Percentiles rank a stretch among this genome's conserved stretches.
These are phyloP conservation scores for Aythya baeri DNA, from an alignment of 2,113 vertebrate genomes.

Conservation along the genomic window DNA sequence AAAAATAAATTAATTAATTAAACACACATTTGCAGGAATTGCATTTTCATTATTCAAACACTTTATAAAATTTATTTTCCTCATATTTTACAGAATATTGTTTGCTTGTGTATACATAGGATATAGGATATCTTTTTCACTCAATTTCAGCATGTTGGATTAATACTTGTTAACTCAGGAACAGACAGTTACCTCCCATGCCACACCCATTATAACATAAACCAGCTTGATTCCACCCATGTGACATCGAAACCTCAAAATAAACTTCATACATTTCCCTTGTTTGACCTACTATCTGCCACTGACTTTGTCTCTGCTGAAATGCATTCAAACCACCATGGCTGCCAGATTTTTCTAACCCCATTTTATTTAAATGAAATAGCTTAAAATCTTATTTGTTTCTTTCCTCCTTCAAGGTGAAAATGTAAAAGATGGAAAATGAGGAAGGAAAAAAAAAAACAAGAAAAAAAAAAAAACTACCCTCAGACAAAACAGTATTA, in stretches of 20 bases:
- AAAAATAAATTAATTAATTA: too few relatives aligned
- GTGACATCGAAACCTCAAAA: neutral
- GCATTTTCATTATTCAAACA: neutral
- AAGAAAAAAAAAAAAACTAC: neutral
- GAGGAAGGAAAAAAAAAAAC: neutral
- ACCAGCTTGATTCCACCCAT: neutral
- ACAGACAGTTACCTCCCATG: neutral
- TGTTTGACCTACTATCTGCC: neutral
- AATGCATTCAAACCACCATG: fast-evolving
- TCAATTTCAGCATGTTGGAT: neutral
- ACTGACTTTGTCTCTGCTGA: neutral
- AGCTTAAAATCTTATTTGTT: neutral
- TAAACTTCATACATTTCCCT: neutral
- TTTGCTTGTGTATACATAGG: neutral
- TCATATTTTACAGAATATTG: neutral
- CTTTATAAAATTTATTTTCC: neutral
- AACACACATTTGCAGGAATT: neutral
- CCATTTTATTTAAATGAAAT: neutral
- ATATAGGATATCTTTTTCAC: fast-evolving
- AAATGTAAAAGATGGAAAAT: neutral
- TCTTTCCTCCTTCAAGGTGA: neutral
- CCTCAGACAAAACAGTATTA: neutral
- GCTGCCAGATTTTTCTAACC: neutral
- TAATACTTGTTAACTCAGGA: neutral
- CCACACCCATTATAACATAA: neutral